Evolutionary conservation across 2,888 invertebrate genomes (phyloP).

Genomic region (Tryphoninae sp.): DNA sequence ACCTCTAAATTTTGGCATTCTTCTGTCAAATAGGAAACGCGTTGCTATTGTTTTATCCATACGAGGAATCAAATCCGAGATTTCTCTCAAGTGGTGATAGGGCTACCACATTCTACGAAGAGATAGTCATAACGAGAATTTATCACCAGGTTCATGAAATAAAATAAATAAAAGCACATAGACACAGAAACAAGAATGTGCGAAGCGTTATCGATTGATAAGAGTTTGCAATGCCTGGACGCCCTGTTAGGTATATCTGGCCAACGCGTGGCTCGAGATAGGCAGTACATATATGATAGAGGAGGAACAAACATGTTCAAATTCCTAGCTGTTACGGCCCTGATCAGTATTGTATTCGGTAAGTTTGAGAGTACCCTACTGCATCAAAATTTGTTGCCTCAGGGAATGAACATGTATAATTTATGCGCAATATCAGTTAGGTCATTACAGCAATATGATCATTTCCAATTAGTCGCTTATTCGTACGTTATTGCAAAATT

Average conservation of each 20-base stretch:
- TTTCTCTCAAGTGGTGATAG: constrained; percentile 23
- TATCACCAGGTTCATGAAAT: background rate
- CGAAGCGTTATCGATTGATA: constrained; percentile 44
- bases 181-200: background rate
- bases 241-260: constrained; percentile 19
- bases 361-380: constrained; percentile 2
- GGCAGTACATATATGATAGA: constrained; percentile 32
- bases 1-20: too few species aligned
- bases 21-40: too few species aligned
- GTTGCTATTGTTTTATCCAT: constrained; percentile 13
- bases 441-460: too few species aligned
- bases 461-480: too few species aligned
- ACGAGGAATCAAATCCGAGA: background rate
- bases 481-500: too few species aligned
- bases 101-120: background rate
- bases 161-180: constrained; percentile 4
- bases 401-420: too few species aligned
- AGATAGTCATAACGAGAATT: constrained; percentile 19
- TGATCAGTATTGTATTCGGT: constrained; percentile 47
- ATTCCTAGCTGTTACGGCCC: constrained; percentile 39
- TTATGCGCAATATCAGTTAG: too few species aligned
- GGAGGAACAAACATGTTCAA: constrained; percentile 64
- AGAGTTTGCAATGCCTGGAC: constrained; percentile 4
- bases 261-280: constrained; percentile 9
- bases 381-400: too few species aligned